Evolutionary conservation across 2,888 invertebrate species (phyloP).

Genomic region (Lepidochrysops patricia): DNA sequence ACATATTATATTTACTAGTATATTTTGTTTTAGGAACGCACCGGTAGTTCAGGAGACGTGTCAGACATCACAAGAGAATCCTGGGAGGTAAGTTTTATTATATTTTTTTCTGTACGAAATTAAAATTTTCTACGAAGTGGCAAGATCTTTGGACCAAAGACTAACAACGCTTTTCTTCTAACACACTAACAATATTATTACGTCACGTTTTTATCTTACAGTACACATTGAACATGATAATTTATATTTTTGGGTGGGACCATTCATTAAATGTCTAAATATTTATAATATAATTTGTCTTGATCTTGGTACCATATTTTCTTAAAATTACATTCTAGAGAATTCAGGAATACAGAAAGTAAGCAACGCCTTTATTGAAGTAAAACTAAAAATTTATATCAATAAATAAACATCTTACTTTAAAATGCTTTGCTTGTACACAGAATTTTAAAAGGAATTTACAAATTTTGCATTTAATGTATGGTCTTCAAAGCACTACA

Average conservation of each 20-base stretch:
- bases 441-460: no score
- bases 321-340: no score
- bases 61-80: slow-evolving; percentile 89
- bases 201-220: slow-evolving; percentile 57
- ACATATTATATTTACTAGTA: slow-evolving; percentile 18
- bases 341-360: no score
- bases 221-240: slow-evolving; percentile 61
- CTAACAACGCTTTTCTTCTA: slow-evolving; percentile 42
- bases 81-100: slow-evolving; percentile 87
- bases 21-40: slow-evolving; percentile 61
- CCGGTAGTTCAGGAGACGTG: slow-evolving; percentile 82
- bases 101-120: slow-evolving; percentile 14
- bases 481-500: slow-evolving; percentile 4
- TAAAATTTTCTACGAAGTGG: slow-evolving; percentile 24
- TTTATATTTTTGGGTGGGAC: slow-evolving; percentile 19
- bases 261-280: background rate
- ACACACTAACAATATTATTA: slow-evolving; percentile 50
- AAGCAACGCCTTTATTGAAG: background rate
- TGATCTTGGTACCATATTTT: no score
- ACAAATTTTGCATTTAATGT: slow-evolving; percentile 3
- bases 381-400: background rate
- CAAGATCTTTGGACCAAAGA: slow-evolving; percentile 29
- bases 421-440: no score
- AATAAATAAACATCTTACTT: no score
- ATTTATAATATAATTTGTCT: no score